phyloP scores from a whole-genome alignment of 2,888 invertebrate genomes.

The Plebejus anna region DNA sequence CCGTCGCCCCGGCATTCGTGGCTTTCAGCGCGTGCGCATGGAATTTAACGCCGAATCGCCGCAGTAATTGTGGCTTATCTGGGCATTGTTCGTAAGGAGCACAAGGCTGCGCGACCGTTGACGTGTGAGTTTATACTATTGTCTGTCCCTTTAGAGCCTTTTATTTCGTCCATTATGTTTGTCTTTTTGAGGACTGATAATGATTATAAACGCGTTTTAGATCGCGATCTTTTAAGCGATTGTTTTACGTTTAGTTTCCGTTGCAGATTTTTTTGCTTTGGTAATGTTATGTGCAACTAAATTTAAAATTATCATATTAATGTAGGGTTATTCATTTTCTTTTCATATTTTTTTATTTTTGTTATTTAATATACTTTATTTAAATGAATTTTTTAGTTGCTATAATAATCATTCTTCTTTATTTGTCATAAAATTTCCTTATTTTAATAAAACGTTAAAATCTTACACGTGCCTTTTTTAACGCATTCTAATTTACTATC shows the following conservation, averaged over 20 bases:
- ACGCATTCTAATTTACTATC: not conserved
- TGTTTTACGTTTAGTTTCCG: constrained; percentile 22
- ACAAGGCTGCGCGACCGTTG: constrained; percentile 64
- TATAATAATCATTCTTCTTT: not conserved
- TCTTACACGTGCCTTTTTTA: not conserved
- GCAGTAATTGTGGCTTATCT: constrained; percentile 75
- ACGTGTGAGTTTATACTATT: constrained; percentile 52
- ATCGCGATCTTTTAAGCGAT: constrained; percentile 21
- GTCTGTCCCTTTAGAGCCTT: constrained; percentile 35
- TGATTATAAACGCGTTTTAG: constrained; percentile 22
- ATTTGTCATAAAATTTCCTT: not conserved
- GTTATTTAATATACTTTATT: too few relatives aligned
- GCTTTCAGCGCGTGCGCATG: constrained; percentile 49
- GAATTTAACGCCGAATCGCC: constrained; percentile 73
- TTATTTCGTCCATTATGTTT: constrained; percentile 33
- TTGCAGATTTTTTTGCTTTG: not conserved
- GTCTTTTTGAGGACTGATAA: constrained; percentile 23
- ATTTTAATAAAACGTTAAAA: not conserved
- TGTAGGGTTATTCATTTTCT: too few relatives aligned
- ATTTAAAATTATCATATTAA: too few relatives aligned
- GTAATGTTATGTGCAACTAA: too few relatives aligned
- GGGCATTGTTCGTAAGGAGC: constrained; percentile 72
- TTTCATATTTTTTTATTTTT: too few relatives aligned
- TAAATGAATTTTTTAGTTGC: too few relatives aligned
- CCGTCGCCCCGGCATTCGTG: constrained; percentile 29